Percentiles rank a stretch among this genome's conserved stretches.
These are phyloP conservation scores for Diorhabda carinulata DNA, from an alignment of 1,140 invertebrate species.

Conservation along the genomic window DNA sequence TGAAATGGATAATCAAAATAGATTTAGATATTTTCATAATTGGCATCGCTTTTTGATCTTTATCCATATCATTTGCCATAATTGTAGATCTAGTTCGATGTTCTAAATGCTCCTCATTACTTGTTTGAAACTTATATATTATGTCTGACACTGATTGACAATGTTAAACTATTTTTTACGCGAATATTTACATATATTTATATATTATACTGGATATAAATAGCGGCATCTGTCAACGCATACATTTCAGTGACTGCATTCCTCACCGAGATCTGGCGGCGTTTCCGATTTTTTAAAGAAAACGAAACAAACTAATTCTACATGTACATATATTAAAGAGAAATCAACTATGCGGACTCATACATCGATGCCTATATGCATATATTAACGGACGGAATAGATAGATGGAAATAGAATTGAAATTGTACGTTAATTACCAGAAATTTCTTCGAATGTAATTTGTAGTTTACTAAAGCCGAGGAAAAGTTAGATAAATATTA, in stretches of 20 bases:
- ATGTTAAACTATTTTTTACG: background rate
- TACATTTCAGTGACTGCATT: background rate
- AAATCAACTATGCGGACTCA: background rate
- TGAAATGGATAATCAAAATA: too few species aligned
- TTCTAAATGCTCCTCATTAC: background rate
- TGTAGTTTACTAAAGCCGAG: too few species aligned
- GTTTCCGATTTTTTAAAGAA: background rate
- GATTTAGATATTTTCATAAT: too few species aligned
- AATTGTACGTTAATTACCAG: too few species aligned
- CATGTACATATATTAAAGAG: slow-evolving; percentile 2
- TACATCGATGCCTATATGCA: background rate
- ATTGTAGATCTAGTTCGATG: background rate
- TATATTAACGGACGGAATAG: background rate
- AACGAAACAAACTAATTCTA: slow-evolving; percentile 1
- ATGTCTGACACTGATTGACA: background rate
- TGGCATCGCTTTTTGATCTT: too few species aligned
- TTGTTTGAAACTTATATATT: background rate
- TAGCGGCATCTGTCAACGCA: background rate
- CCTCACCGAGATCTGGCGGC: background rate
- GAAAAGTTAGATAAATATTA: too few species aligned
- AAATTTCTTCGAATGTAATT: too few species aligned
- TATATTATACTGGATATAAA: background rate
- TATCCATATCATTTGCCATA: too few species aligned
- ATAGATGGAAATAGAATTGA: too few species aligned
- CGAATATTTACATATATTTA: slow-evolving; percentile 1